Base-by-base conservation (phyloP, 35 echinoderm and acorn worm genomes). In the Diadema setosum region DNA sequence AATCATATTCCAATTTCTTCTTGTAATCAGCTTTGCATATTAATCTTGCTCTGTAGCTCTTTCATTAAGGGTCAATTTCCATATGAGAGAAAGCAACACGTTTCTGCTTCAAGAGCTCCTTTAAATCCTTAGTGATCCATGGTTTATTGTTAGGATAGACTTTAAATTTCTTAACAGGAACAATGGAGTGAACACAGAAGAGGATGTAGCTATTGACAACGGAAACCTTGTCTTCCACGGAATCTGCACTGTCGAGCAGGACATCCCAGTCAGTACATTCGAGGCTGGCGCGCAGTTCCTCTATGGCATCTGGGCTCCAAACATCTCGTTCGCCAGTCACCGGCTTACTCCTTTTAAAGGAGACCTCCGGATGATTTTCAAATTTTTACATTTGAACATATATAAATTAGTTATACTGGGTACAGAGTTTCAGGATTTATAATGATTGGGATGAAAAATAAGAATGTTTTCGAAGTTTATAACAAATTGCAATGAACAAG, bases 61-160 rank as follows among this genome's bases (percentile, higher is more conserved):
- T 81, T 88, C n/a, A 81, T 32, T 49, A 29, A 16, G 8, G n/a
- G 2, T 33, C 4, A 36, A 20, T 88, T 17, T 45, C 45, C 67
- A 16, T n/a, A n/a, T 88, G 23, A 17, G 69, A 42, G 37, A 88
- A 81, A 21, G 86, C 86, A 1, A 14, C 23, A 27, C 67, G n/a
- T 57, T 88, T 88, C 43, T 44, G 33, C 26, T 81, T 88, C 9
- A 88, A 3, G 18, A 88, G 69, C 4, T 31, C n/a, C 42, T 76
- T 42, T 4, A 80, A 27, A 7, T 80, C 69, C 20, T 56, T 80
- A 15, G 86, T 46, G 9, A 88, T 88, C 69, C 86, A 88, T 80
- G 86, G 86, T 80, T 88, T 88, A 65, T 70, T 65, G 40, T 85
- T 87, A 11, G 85, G 61, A 46, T 46, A 87, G 16, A 73, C 25